Conservation (phyloP, 2,888 invertebrate genomes). For the Clivina fossor region DNA sequence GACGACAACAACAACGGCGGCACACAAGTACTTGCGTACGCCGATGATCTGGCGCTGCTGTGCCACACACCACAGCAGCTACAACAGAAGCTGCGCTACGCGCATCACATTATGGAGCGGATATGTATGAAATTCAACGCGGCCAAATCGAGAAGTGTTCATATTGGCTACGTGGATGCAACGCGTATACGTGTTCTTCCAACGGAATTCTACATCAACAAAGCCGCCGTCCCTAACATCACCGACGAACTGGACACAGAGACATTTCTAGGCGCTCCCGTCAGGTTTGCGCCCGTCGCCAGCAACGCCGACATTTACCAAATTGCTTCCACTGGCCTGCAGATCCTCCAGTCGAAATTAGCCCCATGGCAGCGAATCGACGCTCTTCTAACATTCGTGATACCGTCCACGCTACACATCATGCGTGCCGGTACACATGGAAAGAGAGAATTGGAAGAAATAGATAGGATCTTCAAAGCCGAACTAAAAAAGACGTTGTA, state of each 20-base stretch:
- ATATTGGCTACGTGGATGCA: not conserved
- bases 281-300: constrained; percentile 5
- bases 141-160: not conserved
- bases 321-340: not conserved
- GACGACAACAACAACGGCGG: not conserved
- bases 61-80: not conserved
- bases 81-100: not conserved
- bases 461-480: constrained; percentile 1
- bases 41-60: not conserved
- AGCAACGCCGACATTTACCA: not conserved
- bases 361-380: not conserved
- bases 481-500: constrained; percentile 3
- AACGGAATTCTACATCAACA: not conserved
- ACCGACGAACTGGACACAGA: not conserved
- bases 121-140: not conserved
- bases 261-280: not conserved
- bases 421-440: not conserved
- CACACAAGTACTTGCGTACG: not conserved
- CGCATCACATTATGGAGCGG: not conserved
- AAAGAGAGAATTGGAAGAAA: not conserved
- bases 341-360: not conserved
- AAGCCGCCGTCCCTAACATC: not conserved
- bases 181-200: not conserved
- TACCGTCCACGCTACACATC: not conserved
- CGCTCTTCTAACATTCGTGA: not conserved